Evolutionary conservation across 1,140 invertebrate species (phyloP).

Genomic region (Phocides pigmalion): DNA sequence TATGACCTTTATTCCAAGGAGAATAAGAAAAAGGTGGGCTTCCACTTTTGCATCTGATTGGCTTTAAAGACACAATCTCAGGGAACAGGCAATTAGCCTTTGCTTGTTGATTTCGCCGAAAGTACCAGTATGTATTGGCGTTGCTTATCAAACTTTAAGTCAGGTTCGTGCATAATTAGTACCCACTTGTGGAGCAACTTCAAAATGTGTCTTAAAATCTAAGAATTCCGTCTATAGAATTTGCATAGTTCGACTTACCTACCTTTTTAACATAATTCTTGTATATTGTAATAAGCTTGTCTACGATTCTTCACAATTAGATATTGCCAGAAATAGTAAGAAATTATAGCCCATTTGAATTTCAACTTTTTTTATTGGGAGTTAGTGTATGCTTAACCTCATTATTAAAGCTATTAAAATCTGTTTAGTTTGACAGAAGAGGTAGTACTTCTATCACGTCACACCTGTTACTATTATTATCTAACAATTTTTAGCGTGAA

Average conservation of each 20-base stretch:
- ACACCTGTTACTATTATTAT: too few species aligned
- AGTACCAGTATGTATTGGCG: not conserved
- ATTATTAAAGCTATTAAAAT: too few species aligned
- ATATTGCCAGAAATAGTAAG: too few species aligned
- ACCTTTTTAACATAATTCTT: not conserved
- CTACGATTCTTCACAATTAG: too few species aligned
- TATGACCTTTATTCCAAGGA: constrained; percentile 14
- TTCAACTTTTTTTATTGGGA: too few species aligned
- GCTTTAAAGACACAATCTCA: constrained; percentile 4
- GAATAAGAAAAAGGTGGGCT: constrained; percentile 19
- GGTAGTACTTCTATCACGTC: too few species aligned
- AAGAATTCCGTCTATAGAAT: not conserved
- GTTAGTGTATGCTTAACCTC: too few species aligned
- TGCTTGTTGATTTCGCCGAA: constrained; percentile 18
- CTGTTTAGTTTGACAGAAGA: too few species aligned
- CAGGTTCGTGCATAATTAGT: constrained; percentile 10
- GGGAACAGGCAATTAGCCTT: constrained; percentile 14
- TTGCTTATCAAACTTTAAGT: constrained; percentile 12
- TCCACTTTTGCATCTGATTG: constrained; percentile 11
- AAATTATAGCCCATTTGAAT: too few species aligned
- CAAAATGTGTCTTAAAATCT: not conserved
- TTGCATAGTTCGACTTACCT: not conserved
- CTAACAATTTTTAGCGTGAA: too few species aligned
- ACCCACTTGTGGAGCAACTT: not conserved
- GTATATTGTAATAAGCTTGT: too few species aligned